Percentiles rank a stretch among this genome's conserved stretches.
Conservation (phyloP, 1,140 invertebrate genomes). For the Neodiprion pinetum region DNA sequence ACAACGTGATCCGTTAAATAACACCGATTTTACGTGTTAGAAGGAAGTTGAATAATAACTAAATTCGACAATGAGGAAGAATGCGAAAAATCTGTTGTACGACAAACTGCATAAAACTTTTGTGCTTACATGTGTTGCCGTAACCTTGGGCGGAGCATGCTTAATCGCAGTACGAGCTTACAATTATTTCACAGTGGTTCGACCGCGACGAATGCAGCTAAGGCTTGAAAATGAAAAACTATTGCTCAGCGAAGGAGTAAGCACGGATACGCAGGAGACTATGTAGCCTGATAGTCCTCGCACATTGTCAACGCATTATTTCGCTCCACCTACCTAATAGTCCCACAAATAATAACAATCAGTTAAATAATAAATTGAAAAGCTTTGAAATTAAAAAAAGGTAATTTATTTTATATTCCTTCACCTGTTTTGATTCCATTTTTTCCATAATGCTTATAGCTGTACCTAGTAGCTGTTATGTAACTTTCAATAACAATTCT, state of each 20-base stretch:
- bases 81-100: slow-evolving; percentile 23
- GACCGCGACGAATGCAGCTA: slow-evolving; percentile 28
- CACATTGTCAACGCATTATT: no score
- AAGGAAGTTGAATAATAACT: neutral
- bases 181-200: slow-evolving; percentile 37
- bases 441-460: no score
- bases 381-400: slow-evolving; percentile 21
- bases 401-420: neutral
- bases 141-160: slow-evolving; percentile 17
- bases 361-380: neutral
- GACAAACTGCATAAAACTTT: slow-evolving; percentile 42
- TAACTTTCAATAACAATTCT: no score
- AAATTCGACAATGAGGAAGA: slow-evolving; percentile 7
- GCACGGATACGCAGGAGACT: neutral
- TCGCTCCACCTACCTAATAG: neutral
- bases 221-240: slow-evolving; percentile 28
- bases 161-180: slow-evolving; percentile 21
- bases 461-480: no score
- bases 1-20: no score
- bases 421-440: no score
- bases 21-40: no score
- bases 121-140: slow-evolving; percentile 36
- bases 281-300: neutral
- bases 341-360: neutral
- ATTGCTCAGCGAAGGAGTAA: slow-evolving; percentile 8